These are phyloP conservation scores for Neodiprion pinetum DNA, from an alignment of 1,140 invertebrate species.

Conservation along the genomic window DNA sequence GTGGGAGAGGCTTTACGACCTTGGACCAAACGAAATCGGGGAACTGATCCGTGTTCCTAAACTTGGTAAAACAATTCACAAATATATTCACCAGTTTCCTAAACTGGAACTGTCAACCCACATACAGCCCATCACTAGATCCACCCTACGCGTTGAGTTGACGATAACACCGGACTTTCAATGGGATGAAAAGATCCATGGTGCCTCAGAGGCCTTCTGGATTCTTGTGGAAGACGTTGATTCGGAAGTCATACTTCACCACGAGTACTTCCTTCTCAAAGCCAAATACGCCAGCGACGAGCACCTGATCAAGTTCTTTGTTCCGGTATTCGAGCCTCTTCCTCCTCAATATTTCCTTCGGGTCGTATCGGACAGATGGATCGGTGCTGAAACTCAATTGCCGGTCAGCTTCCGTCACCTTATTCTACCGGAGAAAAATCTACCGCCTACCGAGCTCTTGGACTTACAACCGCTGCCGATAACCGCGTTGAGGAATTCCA, in stretches of 20 bases:
- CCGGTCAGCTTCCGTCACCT: conserved; percentile 98
- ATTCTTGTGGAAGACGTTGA: conserved; percentile 99
- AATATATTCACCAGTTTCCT: conserved; percentile 97
- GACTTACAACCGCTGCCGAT: conserved; percentile 96
- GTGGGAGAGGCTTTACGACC: conserved; percentile 93
- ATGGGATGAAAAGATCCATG: conserved; percentile 98
- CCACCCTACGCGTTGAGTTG: conserved; percentile 92
- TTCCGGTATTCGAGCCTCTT: conserved; percentile 97
- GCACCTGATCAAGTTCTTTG: conserved; percentile 97
- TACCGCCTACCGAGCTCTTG: conserved; percentile 96
- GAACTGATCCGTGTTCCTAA: conserved; percentile 96
- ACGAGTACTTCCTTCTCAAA: conserved; percentile 98
- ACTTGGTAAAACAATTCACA: conserved; percentile 96
- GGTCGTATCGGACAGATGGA: conserved; percentile 82
- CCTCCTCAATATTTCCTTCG: conserved; percentile 98
- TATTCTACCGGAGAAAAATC: conserved; percentile 97
- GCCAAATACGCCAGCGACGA: conserved; percentile 94
- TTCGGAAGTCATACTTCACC: conserved; percentile 94
- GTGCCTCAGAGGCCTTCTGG: conserved; percentile 97
- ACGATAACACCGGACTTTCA: conserved; percentile 99
- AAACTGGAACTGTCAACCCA: conserved; percentile 94
- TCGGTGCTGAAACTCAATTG: conserved; percentile 93
- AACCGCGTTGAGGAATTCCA: conserved; percentile 81
- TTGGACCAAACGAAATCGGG: conserved; percentile 97
- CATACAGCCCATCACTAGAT: conserved; percentile 97